These are phyloP conservation scores for Belonocnema kinseyi DNA, from an alignment of 1,140 invertebrate genomes.

Conservation along the genomic window DNA sequence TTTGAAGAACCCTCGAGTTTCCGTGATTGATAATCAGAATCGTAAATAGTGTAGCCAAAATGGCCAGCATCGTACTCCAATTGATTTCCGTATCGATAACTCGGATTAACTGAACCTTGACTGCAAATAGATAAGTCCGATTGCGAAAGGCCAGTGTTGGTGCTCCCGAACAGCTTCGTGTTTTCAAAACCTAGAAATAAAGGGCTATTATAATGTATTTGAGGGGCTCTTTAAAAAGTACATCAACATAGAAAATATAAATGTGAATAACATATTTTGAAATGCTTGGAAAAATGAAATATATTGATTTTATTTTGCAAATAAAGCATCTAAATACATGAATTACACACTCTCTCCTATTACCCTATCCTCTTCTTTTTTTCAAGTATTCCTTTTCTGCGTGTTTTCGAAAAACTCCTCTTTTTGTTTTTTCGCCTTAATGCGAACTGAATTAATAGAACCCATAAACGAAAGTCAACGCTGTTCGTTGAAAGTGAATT, in stretches of 20 bases:
- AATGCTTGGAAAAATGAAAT: too few species aligned
- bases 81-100: constrained; percentile 86
- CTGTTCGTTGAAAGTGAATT: too few species aligned
- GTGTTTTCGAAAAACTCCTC: too few species aligned
- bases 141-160: constrained; percentile 84
- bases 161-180: constrained; percentile 71
- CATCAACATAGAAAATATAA: too few species aligned
- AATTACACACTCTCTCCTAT: too few species aligned
- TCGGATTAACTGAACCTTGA: constrained; percentile 81
- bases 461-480: too few species aligned
- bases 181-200: constrained; percentile 66
- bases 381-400: not conserved
- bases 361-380: not conserved
- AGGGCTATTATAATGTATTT: not conserved
- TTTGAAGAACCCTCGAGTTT: constrained; percentile 75
- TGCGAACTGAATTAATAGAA: too few species aligned
- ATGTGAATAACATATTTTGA: too few species aligned
- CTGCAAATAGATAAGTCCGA: constrained; percentile 85
- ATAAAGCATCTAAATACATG: too few species aligned
- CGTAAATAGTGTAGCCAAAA: constrained; percentile 81
- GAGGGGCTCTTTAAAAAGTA: not conserved
- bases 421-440: too few species aligned
- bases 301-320: too few species aligned
- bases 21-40: constrained; percentile 73
- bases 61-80: constrained; percentile 84